These are phyloP conservation scores for Papilio glaucus DNA, from an alignment of 1,140 invertebrate species.

Conservation along the genomic window DNA sequence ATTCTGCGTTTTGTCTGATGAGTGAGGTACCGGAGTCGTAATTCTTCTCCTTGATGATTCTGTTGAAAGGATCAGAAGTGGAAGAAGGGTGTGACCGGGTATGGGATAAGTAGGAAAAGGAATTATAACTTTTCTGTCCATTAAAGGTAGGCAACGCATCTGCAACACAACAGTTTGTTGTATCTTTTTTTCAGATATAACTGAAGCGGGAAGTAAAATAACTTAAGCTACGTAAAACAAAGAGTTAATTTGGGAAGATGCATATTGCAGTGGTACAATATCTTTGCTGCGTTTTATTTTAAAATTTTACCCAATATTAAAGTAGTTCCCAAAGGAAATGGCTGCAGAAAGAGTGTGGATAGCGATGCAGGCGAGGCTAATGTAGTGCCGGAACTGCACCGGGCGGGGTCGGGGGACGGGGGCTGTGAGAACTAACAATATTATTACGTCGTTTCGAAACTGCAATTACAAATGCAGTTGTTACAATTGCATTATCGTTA, in stretches of 20 bases:
- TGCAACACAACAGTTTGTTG: no score
- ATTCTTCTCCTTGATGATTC: no score
- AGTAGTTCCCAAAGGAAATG: conserved; percentile 35
- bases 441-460: conserved; percentile 33
- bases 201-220: background rate
- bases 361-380: conserved; percentile 25
- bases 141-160: no score
- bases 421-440: conserved; percentile 22
- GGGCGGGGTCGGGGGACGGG: background rate
- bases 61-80: no score
- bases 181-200: background rate
- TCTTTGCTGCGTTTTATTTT: conserved; percentile 23
- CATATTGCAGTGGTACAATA: conserved; percentile 13
- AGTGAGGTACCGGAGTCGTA: no score
- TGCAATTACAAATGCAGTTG: conserved; percentile 32
- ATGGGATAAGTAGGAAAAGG: no score
- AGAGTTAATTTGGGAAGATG: background rate
- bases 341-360: conserved; percentile 32
- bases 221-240: background rate
- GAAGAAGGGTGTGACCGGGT: no score
- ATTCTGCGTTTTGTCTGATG: no score
- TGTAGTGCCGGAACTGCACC: conserved; percentile 6
- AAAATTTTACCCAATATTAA: conserved; percentile 26
- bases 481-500: conserved; percentile 22
- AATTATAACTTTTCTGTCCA: no score